Conservation (phyloP, 2,888 invertebrate species). For the Ernsta delagoae region DNA sequence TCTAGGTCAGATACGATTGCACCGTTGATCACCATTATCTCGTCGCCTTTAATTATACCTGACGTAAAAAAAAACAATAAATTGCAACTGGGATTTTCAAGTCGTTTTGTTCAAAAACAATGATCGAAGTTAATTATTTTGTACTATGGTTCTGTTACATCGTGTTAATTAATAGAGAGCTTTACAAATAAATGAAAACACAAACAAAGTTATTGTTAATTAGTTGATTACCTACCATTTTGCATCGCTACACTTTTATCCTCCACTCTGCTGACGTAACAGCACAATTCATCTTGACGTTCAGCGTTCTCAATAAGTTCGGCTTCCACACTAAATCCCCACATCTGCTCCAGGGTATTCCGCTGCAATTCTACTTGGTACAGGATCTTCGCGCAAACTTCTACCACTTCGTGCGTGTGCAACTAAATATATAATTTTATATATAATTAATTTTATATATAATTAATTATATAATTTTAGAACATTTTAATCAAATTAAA, state of each 20-base stretch:
- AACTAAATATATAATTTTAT: constrained; percentile 86
- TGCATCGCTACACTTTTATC: constrained; percentile 98
- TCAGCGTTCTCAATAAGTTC: constrained; percentile 98
- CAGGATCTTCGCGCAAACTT: constrained; percentile 98
- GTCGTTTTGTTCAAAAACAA: constrained; percentile 38
- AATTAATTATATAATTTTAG: constrained; percentile 30
- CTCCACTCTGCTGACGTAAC: constrained; percentile 98
- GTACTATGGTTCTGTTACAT: constrained; percentile 10
- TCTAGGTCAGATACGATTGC: constrained; percentile 99
- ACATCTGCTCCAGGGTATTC: constrained; percentile 96
- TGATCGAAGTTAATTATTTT: constrained; percentile 33
- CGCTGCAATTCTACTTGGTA: constrained; percentile 98
- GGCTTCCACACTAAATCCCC: constrained; percentile 99
- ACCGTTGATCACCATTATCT: constrained; percentile 99
- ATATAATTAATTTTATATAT: too few species aligned
- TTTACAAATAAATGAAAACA: constrained; percentile 2
- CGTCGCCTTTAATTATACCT: constrained; percentile 99
- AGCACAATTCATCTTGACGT: constrained; percentile 97
- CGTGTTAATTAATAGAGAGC: constrained; percentile 10
- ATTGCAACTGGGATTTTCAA: constrained; percentile 39
- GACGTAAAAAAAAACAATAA: constrained; percentile 60
- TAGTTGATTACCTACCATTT: constrained; percentile 87
- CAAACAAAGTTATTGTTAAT: not conserved
- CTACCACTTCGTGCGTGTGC: constrained; percentile 97
- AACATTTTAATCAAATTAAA: not conserved